phyloP scores from a whole-genome alignment of 2,888 invertebrate species.

The Penaeus monodon region DNA sequence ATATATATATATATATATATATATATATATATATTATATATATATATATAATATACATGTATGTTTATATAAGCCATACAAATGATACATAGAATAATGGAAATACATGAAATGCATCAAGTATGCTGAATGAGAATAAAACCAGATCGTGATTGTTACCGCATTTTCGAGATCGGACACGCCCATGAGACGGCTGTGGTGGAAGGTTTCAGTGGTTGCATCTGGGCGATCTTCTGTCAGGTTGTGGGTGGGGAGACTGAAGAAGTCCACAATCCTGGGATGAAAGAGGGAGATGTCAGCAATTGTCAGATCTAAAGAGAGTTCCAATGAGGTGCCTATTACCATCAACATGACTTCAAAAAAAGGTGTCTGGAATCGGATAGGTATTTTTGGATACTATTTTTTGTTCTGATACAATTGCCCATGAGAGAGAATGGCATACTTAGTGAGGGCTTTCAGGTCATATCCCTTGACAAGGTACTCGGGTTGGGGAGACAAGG shows the following conservation, averaged over 20 bases:
- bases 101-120: too few species aligned
- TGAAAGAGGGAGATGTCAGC: neutral
- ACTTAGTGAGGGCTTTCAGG: conserved; percentile 63
- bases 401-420: neutral
- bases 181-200: conserved; percentile 82
- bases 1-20: conserved; percentile 19
- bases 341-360: neutral
- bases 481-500: conserved; percentile 58
- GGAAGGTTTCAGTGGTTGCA: conserved; percentile 74
- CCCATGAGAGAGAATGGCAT: neutral
- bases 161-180: conserved; percentile 83
- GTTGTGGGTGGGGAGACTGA: conserved; percentile 79
- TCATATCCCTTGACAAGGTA: conserved; percentile 65
- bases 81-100: too few species aligned
- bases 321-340: neutral
- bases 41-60: neutral
- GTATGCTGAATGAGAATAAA: neutral
- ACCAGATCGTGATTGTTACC: conserved; percentile 71
- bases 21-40: neutral
- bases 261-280: conserved; percentile 75
- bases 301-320: neutral
- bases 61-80: neutral
- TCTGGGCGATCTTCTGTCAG: conserved; percentile 75
- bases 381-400: too few species aligned
- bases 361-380: too few species aligned